Percentiles rank a stretch among this genome's conserved stretches.
Conservation (phyloP, 92 coral and sea anemone species). For the Phenganax subtilis region DNA sequence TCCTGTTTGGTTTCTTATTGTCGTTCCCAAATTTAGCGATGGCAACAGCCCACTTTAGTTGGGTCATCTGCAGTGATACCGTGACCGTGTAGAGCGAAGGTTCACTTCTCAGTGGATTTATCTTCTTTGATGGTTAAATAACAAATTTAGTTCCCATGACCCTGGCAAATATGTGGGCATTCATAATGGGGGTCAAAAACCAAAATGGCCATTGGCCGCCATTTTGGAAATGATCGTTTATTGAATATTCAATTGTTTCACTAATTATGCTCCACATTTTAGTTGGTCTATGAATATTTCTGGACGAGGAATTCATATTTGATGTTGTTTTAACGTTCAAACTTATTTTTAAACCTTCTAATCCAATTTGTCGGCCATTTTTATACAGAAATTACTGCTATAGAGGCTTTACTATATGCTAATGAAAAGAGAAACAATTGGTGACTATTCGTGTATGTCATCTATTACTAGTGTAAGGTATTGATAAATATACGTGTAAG, state of each 20-base stretch:
- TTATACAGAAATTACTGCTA: neutral
- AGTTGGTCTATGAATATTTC: constrained; percentile 6
- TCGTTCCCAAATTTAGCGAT: no score
- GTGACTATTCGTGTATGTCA: no score
- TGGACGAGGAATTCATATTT: constrained; percentile 8
- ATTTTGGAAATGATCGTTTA: constrained; percentile 21
- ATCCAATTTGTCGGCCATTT: neutral
- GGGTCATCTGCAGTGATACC: constrained; percentile 8
- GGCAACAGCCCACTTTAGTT: neutral
- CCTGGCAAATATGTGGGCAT: neutral
- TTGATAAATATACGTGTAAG: neutral
- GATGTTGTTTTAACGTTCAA: no score
- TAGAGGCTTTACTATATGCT: neutral
- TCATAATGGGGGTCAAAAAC: neutral
- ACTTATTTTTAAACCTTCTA: no score
- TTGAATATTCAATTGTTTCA: constrained; percentile 9
- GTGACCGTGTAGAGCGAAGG: constrained; percentile 19
- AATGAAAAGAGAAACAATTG: no score
- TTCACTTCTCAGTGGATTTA: constrained; percentile 19
- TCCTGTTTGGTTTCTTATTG: no score
- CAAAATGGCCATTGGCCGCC: constrained; percentile 12
- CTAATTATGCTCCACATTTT: neutral
- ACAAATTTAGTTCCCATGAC: neutral
- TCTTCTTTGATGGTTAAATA: constrained; percentile 23
- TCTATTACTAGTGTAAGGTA: no score